A percentile compares a stretch with the other conserved stretches of the same genome.
Evolutionary conservation across 2,797 vertebrate genomes (phyloP).

Genomic region (Poeciliopsis turneri): DNA sequence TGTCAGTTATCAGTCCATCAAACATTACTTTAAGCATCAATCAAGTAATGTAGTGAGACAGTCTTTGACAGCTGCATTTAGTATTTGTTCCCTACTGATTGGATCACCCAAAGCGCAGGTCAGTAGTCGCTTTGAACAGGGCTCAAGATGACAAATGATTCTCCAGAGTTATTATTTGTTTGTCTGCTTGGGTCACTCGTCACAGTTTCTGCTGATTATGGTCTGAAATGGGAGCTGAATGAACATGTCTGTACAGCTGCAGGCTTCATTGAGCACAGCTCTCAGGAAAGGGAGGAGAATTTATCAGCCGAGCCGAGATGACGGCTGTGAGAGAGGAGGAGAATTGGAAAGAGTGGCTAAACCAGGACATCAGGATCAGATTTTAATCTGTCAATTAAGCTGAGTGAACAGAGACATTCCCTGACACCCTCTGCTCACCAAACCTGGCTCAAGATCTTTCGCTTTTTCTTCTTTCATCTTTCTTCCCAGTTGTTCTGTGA

Average conservation of each 20-base stretch:
- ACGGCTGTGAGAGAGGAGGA: slow-evolving; percentile 6
- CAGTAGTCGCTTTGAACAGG: neutral
- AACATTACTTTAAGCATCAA: neutral
- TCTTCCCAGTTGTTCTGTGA: slow-evolving; percentile 29
- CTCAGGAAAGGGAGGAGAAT: slow-evolving; percentile 23
- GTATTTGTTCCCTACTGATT: neutral
- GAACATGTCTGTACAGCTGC: slow-evolving; percentile 38
- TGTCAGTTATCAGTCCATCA: neutral
- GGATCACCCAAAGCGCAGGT: neutral
- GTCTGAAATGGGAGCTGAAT: slow-evolving; percentile 36
- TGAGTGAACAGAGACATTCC: slow-evolving; percentile 29
- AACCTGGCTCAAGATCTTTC: neutral
- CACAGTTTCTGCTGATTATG: slow-evolving; percentile 30
- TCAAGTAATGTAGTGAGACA: neutral
- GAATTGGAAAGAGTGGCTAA: slow-evolving; percentile 16
- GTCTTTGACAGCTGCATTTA: neutral
- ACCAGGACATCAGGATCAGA: slow-evolving; percentile 29
- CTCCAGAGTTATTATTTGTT: slow-evolving; percentile 10
- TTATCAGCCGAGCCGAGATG: slow-evolving; percentile 11
- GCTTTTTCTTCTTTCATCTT: slow-evolving; percentile 5
- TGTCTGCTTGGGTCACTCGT: slow-evolving; percentile 26
- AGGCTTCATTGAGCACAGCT: slow-evolving; percentile 35
- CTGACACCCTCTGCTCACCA: neutral
- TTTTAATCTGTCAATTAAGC: slow-evolving; percentile 48
- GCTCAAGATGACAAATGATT: neutral